A percentile compares a stretch with the other conserved stretches of the same genome.
Conservation (phyloP, 2,797 vertebrate genomes). For the Helicolenus hilgendorfi region DNA sequence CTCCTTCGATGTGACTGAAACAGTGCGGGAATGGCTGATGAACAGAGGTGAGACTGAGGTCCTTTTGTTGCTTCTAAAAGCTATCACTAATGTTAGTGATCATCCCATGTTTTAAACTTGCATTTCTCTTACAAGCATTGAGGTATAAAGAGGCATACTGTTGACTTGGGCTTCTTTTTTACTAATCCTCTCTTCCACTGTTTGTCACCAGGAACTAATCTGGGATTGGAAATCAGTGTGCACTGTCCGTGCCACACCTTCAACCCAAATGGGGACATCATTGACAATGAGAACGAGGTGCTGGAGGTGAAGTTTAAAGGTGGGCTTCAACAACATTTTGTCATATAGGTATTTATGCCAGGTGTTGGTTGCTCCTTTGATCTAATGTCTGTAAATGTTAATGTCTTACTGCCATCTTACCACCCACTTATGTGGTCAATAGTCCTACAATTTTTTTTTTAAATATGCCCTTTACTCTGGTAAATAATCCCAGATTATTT, state of each 20-base stretch:
- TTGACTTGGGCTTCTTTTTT: background rate
- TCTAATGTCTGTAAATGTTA: background rate
- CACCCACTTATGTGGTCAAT: no score
- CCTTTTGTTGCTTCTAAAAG: background rate
- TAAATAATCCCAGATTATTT: background rate
- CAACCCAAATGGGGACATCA: slow-evolving; percentile 93
- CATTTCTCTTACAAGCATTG: background rate
- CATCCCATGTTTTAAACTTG: background rate
- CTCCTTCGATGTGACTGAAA: slow-evolving; percentile 96
- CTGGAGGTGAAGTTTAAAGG: slow-evolving; percentile 97
- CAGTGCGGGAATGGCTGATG: slow-evolving; percentile 94
- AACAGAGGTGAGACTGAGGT: slow-evolving; percentile 89
- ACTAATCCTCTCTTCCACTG: slow-evolving; percentile 1
- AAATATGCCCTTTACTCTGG: background rate
- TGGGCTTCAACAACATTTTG: slow-evolving; percentile 61
- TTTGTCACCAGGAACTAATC: slow-evolving; percentile 91
- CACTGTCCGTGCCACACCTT: slow-evolving; percentile 96
- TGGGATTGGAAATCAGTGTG: slow-evolving; percentile 96
- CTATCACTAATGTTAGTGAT: background rate
- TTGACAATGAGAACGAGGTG: slow-evolving; percentile 93
- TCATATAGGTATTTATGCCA: background rate
- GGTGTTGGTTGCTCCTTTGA: background rate
- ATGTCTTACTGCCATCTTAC: background rate
- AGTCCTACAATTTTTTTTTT: background rate
- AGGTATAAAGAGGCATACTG: background rate